phyloP scores from a whole-genome alignment of 2,797 vertebrate genomes.

The Todus mexicanus region DNA sequence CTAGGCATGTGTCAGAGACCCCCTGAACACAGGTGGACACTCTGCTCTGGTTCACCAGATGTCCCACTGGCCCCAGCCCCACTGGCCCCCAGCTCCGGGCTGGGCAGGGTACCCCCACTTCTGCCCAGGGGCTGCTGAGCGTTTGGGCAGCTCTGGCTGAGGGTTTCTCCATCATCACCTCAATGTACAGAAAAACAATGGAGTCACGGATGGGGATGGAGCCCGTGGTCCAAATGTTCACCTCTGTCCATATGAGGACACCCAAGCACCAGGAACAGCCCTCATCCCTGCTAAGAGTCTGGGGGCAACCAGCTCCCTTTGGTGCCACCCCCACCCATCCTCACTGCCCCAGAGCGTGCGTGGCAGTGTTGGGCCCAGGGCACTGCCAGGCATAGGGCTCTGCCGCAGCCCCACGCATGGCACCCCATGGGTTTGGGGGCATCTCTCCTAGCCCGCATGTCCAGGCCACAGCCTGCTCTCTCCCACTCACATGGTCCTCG shows the following conservation, averaged over 20 bases:
- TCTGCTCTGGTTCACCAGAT: not conserved
- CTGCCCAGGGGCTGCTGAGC: not conserved
- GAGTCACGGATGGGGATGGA: not conserved
- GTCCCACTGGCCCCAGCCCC: not conserved
- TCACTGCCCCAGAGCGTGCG: fast-evolving
- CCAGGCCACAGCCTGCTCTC: not conserved
- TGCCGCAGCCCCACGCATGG: fast-evolving
- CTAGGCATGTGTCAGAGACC: not conserved
- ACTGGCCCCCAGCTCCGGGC: not conserved
- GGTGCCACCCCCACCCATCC: not conserved
- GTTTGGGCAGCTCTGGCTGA: not conserved
- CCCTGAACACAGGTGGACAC: not conserved
- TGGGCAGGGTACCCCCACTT: not conserved
- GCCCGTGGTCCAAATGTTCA: not conserved
- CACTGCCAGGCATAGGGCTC: not conserved
- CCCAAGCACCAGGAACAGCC: not conserved
- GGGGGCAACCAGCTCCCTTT: not conserved
- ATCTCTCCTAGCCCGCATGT: not conserved
- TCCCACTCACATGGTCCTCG: not conserved
- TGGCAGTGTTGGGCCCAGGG: fast-evolving
- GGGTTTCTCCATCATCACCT: not conserved
- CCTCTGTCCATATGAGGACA: not conserved
- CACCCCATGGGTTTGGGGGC: not conserved
- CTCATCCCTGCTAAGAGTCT: not conserved
- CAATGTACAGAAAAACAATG: not conserved